Conservation (phyloP, 2,113 vertebrate species). For the Alethe diademata region DNA sequence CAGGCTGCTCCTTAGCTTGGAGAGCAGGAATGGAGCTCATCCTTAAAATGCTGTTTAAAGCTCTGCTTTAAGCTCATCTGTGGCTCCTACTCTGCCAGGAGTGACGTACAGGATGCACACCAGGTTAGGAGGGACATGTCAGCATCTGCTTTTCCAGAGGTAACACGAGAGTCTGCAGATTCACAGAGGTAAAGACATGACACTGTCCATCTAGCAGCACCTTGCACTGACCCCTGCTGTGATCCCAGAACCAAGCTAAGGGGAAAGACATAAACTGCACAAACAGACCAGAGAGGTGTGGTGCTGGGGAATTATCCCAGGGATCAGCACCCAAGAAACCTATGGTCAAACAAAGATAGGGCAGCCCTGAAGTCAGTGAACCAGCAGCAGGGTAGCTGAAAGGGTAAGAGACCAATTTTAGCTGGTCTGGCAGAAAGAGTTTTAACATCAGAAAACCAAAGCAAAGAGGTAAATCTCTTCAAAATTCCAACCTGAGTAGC, state of each 20-base stretch:
- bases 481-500: not conserved
- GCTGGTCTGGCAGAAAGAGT: not conserved
- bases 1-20: not conserved
- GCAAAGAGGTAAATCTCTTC: not conserved
- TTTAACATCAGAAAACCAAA: not conserved
- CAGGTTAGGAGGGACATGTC: not conserved
- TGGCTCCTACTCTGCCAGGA: not conserved
- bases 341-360: not conserved
- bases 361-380: not conserved
- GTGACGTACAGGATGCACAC: rapidly evolving
- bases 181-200: not conserved
- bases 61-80: rapidly evolving
- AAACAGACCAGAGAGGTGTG: not conserved
- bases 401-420: not conserved
- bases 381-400: not conserved
- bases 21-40: not conserved
- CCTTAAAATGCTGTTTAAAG: not conserved
- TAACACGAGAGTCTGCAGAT: not conserved
- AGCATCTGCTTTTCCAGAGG: not conserved
- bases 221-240: not conserved
- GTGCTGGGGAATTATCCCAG: not conserved
- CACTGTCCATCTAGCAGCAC: not conserved
- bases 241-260: not conserved
- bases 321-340: not conserved
- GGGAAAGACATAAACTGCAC: not conserved